A percentile compares a stretch with the other conserved stretches of the same genome.
phyloP scores from a whole-genome alignment of 2,888 invertebrate genomes.

The Polydrusus pterygomalis region DNA sequence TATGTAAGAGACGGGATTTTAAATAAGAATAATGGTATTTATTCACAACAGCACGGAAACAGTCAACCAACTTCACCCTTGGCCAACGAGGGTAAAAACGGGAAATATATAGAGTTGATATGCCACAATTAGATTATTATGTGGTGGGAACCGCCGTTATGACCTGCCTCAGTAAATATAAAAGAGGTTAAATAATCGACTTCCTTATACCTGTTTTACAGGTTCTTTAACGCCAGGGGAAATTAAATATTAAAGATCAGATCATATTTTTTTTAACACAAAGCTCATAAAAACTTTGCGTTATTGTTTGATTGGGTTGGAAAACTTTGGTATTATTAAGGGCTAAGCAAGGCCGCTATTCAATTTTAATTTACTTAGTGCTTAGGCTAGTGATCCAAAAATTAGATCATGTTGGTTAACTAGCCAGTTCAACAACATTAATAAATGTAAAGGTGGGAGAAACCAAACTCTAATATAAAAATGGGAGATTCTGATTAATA shows the following conservation, averaged over 20 bases:
- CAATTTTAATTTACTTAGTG: too few relatives aligned
- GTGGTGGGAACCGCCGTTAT: slow-evolving; percentile 4
- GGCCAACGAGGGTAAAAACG: slow-evolving; percentile 25
- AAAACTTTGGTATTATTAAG: too few relatives aligned
- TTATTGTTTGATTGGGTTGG: not conserved
- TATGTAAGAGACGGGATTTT: slow-evolving; percentile 26
- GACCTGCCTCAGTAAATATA: slow-evolving; percentile 12
- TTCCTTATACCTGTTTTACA: not conserved
- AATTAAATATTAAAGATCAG: not conserved
- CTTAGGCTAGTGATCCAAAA: too few relatives aligned
- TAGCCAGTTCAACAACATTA: too few relatives aligned
- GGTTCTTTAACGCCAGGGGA: too few relatives aligned
- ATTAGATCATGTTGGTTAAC: too few relatives aligned
- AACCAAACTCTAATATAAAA: too few relatives aligned
- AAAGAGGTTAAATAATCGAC: not conserved
- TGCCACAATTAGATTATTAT: slow-evolving; percentile 24
- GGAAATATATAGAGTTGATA: slow-evolving; percentile 22
- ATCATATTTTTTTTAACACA: not conserved
- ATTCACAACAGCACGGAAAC: slow-evolving; percentile 26
- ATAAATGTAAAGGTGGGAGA: too few relatives aligned
- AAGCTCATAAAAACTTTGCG: not conserved
- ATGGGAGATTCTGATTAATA: too few relatives aligned
- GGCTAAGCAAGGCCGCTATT: too few relatives aligned
- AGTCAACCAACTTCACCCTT: slow-evolving; percentile 27
- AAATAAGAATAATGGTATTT: slow-evolving; percentile 36